Evolutionary conservation across 2,113 vertebrate species (phyloP), one percentile per base, ranked within the genome.

Genomic region (Puffinus mauretanicus): DNA sequence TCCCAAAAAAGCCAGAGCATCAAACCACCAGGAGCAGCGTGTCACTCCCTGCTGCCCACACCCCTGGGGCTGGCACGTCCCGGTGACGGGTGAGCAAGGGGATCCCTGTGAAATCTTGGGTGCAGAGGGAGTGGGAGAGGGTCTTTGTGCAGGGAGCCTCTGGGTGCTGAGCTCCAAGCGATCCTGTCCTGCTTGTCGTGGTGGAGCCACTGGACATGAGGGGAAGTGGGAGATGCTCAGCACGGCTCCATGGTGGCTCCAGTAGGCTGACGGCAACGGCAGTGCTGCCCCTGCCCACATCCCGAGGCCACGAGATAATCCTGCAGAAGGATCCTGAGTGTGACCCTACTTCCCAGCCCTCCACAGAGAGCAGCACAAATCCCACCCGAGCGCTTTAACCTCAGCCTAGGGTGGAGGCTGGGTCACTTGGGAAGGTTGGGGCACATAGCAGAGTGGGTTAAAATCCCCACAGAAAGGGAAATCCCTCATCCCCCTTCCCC

Each of bases 161-260:
- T 79, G 34, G 38, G 25, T 60, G 44, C 70, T n/a, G 46, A 86
- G 19, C 40, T 69, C 61, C 0, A 0, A 66, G 27, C 0, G 1
- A 66, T 54, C 29, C 54, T 51, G 29, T 52, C 42, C 47, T 82
- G n/a, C 38, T 78, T 0, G 0, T 1, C 4, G 21, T 0, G 1
- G 16, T 46, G 49, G 58, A 81, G 36, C 10, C 1, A 0, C 69
- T 29, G 5, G n/a, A 55, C 57, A 26, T 0, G 2, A 88, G 11
- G 60, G 51, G 62, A 70, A 71, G 29, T 7, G 25, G 47, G 38
- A 83, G 16, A 71, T 21, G 24, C 20, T 40, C 14, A 16, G 24
- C 24, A 26, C 24, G 13, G 24, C 18, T 75, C 24, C 3, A 0
- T 14, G 7, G 36, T 57, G 66, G 62, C 0, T 0, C 70, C 80